Base-by-base conservation (phyloP, 2,797 vertebrate species). In the Arrhamphus sclerolepis region DNA sequence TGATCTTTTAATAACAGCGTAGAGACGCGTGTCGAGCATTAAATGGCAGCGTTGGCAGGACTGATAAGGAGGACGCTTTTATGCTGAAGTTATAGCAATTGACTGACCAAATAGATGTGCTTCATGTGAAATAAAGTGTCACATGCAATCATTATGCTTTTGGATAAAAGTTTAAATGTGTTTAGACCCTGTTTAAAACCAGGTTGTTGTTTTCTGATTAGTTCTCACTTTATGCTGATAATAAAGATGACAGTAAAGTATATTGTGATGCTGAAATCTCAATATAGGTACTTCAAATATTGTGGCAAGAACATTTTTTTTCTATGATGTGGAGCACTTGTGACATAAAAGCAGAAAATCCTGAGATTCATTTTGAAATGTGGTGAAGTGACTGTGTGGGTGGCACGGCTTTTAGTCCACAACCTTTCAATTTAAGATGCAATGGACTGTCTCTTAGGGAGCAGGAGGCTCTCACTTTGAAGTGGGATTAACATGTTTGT, bases 401-500 rank as follows among this genome's bases (percentile, higher is more conserved):
- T 75, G 67, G 77, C 54, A 60, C 21, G 18, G 38, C 56, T 70
- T 62, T 62, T 20, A 62, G 66, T 78, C 62, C 53, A 71, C 43
- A 52, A 38, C 17, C n/a, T 75, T 62, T 76, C 63, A 70, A 47
- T 63, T 73, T 56, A 69, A 75, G 14, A 29, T 63, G 66, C 1
- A 5, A 57, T 62, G 52, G 56, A 34, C 56, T 38, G 56, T 72
- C 54, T 78, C 39, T 7, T 17, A 65, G 62, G 72, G 64, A 34
- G 52, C 18, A 66, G 72, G 66, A 75, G 68, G 56, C 71, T 56
- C 48, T 50, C 39, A 34, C 82, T 88, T 88, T 89, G 82, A 88
- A 87, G 83, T 80, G 66, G 78, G 81, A 87, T 87, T 89, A 87
- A 62, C 50, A 40, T 79, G 46, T 67, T 52, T 66, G 73, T 56